Evolutionary conservation across 2,888 invertebrate genomes (phyloP).

Genomic region (Polydrusus tereticollis): DNA sequence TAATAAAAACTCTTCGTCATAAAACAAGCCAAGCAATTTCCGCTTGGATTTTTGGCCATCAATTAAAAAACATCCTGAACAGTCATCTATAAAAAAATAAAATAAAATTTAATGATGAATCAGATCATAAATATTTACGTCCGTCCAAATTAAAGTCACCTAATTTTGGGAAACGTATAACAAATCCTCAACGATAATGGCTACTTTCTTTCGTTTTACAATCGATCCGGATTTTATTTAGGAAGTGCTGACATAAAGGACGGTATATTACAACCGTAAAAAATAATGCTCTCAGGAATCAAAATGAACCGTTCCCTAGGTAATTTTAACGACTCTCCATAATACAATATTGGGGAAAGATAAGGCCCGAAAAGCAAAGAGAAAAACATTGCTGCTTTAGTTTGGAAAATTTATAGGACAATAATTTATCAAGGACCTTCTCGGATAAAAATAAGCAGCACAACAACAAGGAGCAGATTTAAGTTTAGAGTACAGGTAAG

Average conservation of each 20-base stretch:
- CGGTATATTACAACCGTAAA: slow-evolving; percentile 15
- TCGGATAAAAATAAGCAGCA: not conserved
- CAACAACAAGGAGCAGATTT: not conserved
- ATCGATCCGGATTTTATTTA: slow-evolving; percentile 13
- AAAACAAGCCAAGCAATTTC: too few species aligned
- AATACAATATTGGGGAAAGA: slow-evolving; percentile 20
- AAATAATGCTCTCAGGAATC: slow-evolving; percentile 26
- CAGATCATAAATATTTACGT: slow-evolving; percentile 1
- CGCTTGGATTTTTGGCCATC: too few species aligned
- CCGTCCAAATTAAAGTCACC: not conserved
- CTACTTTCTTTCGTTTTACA: slow-evolving; percentile 2
- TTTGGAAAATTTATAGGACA: not conserved
- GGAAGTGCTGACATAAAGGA: slow-evolving; percentile 15
- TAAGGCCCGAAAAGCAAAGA: slow-evolving; percentile 5
- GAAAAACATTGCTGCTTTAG: slow-evolving; percentile 18
- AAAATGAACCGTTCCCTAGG: slow-evolving; percentile 31
- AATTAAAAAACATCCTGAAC: too few species aligned
- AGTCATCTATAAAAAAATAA: too few species aligned
- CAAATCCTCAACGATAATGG: not conserved
- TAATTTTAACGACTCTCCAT: slow-evolving; percentile 25
- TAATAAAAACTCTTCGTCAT: too few species aligned
- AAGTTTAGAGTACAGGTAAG: not conserved
- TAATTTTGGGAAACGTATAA: not conserved
- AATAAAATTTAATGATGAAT: too few species aligned
- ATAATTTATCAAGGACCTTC: not conserved